Conservation (phyloP, 2,797 vertebrate genomes). For the Paramormyrops hopkinsi region DNA sequence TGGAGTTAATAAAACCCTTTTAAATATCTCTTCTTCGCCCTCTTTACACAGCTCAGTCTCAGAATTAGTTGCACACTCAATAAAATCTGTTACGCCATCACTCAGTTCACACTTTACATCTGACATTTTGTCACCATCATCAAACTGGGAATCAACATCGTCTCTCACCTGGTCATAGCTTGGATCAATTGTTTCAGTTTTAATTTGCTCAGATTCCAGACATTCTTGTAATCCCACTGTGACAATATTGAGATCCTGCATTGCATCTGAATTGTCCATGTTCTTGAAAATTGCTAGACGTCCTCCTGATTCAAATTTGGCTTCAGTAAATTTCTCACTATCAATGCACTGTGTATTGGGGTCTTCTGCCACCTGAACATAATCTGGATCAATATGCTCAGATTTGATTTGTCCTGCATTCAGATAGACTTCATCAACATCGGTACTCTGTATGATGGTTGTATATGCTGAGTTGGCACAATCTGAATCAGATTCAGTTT, state of each 20-base stretch:
- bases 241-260: neutral
- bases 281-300: neutral
- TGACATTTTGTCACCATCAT: neutral
- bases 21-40: neutral
- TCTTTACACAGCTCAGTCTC: neutral
- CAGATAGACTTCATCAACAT: neutral
- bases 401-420: neutral
- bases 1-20: neutral
- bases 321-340: neutral
- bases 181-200: neutral
- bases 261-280: neutral
- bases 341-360: neutral
- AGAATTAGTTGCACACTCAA: neutral
- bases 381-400: neutral
- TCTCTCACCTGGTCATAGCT: neutral
- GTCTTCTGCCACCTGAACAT: neutral
- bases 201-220: neutral
- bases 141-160: neutral
- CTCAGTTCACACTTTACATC: neutral
- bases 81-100: neutral
- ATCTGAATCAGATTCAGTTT: neutral
- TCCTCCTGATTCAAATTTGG: neutral
- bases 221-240: neutral
- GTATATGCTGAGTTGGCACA: neutral
- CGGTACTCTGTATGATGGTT: neutral